A percentile compares a stretch with the other conserved stretches of the same genome.
Conservation (phyloP, 2,888 invertebrate species). For the Andrena haemorrhoa region DNA sequence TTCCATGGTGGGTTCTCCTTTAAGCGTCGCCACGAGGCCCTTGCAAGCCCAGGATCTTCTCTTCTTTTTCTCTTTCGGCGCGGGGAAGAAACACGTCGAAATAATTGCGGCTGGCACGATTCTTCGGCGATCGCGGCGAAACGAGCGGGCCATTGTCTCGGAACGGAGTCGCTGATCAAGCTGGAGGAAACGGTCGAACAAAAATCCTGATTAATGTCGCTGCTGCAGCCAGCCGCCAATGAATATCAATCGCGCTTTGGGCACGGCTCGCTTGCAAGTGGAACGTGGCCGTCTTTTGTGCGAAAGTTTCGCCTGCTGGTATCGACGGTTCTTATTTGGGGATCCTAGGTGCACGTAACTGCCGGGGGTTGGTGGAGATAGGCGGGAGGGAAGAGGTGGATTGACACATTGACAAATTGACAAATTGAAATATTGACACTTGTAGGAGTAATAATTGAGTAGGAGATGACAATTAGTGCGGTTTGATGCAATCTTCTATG, state of each 20-base stretch:
- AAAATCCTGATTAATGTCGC: slow-evolving; percentile 35
- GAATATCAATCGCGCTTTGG: neutral
- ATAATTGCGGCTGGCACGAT: slow-evolving; percentile 31
- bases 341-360: too few relatives aligned
- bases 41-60: neutral
- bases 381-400: too few relatives aligned
- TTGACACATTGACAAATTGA: too few relatives aligned
- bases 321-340: too few relatives aligned
- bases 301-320: too few relatives aligned
- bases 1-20: neutral
- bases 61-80: neutral
- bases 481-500: too few relatives aligned
- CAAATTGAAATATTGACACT: too few relatives aligned
- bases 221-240: neutral
- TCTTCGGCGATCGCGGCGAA: slow-evolving; percentile 15
- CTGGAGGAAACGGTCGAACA: slow-evolving; percentile 19
- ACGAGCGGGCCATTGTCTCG: slow-evolving; percentile 26
- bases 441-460: too few relatives aligned
- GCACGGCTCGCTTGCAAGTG: too few relatives aligned
- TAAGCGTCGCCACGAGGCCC: neutral
- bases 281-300: too few relatives aligned
- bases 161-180: slow-evolving; percentile 26
- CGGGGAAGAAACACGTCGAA: slow-evolving; percentile 5
- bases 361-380: too few relatives aligned
- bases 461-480: too few relatives aligned